A percentile compares a stretch with the other conserved stretches of the same genome.
These are phyloP conservation scores for Ceramica pisi DNA, from an alignment of 2,888 invertebrate species.

Conservation along the genomic window DNA sequence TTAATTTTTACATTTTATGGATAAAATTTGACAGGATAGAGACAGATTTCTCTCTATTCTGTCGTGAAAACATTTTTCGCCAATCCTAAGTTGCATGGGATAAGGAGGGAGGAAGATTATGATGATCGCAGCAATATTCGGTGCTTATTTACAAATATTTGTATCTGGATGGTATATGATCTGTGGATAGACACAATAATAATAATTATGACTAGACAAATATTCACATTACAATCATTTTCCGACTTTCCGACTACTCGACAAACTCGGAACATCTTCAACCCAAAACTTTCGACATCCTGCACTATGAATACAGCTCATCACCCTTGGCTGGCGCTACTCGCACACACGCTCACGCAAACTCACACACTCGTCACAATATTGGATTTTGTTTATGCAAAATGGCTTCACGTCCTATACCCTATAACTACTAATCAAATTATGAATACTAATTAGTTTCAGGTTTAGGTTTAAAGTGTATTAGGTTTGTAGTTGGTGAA, in stretches of 20 bases:
- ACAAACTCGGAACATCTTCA: neutral
- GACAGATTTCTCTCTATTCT: too few species aligned
- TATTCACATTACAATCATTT: too few species aligned
- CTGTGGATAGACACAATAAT: neutral
- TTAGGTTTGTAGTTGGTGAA: neutral
- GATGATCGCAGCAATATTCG: too few species aligned
- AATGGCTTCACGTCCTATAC: slow-evolving; percentile 81
- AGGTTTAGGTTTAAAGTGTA: slow-evolving; percentile 37
- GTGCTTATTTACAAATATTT: too few species aligned
- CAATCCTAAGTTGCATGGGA: too few species aligned
- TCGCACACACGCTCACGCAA: slow-evolving; percentile 64
- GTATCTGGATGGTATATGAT: too few species aligned
- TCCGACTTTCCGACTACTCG: slow-evolving; percentile 4
- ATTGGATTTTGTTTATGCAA: slow-evolving; percentile 88
- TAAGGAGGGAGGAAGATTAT: too few species aligned
- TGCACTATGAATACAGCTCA: slow-evolving; percentile 69
- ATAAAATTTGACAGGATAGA: too few species aligned
- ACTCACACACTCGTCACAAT: slow-evolving; percentile 71
- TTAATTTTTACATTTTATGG: too few species aligned
- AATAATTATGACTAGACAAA: neutral
- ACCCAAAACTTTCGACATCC: slow-evolving; percentile 13
- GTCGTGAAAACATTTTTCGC: too few species aligned
- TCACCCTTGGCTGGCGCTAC: slow-evolving; percentile 73
- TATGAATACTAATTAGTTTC: slow-evolving; percentile 69
- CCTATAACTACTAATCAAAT: slow-evolving; percentile 69